A percentile compares a stretch with the other conserved stretches of the same genome.
Evolutionary conservation across 2,888 invertebrate genomes (phyloP).

Genomic region (Pristionchus maxplancki): DNA sequence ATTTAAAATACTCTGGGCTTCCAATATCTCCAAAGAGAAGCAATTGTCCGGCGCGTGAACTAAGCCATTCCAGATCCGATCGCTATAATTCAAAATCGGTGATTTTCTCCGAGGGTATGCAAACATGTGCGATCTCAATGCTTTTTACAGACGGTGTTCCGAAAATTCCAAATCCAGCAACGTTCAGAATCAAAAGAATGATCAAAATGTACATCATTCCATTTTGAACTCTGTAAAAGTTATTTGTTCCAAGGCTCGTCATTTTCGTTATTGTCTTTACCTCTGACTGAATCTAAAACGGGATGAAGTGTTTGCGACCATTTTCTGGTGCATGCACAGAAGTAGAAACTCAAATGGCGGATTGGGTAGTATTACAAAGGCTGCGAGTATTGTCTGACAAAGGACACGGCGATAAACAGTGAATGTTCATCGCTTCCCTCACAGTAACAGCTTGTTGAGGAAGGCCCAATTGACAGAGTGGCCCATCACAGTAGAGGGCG

Average conservation of each 20-base stretch:
- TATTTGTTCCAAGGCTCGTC: too few species aligned
- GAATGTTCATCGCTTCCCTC: too few species aligned
- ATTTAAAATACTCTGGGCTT: neutral
- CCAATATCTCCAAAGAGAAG: neutral
- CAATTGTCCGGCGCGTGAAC: neutral
- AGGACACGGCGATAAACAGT: neutral
- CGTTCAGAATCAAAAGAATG: neutral
- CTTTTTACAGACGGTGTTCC: neutral
- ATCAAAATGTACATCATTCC: neutral
- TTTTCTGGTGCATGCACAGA: neutral
- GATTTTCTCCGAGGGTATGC: neutral
- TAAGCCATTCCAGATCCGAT: neutral
- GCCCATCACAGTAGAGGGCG: neutral
- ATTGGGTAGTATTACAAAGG: neutral
- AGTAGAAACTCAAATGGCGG: constrained; percentile 7
- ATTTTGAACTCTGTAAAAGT: neutral
- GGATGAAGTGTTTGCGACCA: neutral
- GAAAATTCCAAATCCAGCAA: neutral
- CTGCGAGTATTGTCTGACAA: neutral
- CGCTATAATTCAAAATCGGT: neutral
- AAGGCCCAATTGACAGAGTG: neutral
- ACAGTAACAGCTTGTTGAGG: neutral
- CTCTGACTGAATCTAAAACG: neutral
- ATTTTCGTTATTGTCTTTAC: neutral
- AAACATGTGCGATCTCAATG: neutral